Percentiles rank a stretch among this genome's conserved stretches.
phyloP scores from a whole-genome alignment of 2,888 invertebrate genomes.

The Euplexia lucipara region DNA sequence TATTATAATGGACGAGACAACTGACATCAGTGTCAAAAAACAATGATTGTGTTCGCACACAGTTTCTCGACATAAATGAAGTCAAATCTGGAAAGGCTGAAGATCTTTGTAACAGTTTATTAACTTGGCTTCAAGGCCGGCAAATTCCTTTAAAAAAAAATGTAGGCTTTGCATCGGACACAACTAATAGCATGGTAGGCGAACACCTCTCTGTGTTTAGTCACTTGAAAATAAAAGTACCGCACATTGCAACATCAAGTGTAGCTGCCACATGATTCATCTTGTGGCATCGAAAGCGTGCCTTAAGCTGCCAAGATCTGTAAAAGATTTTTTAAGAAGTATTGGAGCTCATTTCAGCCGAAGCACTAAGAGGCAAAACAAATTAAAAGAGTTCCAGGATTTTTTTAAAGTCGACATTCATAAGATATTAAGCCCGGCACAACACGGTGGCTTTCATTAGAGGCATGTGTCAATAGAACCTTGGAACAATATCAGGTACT shows the following conservation, averaged over 20 bases:
- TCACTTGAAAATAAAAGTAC: background rate
- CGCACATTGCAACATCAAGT: slow-evolving; percentile 60
- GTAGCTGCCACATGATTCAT: slow-evolving; percentile 72
- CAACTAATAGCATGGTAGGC: slow-evolving; percentile 15
- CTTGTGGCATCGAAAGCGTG: slow-evolving; percentile 71
- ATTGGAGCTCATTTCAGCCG: slow-evolving; percentile 16
- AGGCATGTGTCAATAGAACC: slow-evolving; percentile 15
- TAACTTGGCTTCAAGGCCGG: background rate
- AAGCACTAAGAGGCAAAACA: slow-evolving; percentile 1
- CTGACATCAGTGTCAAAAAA: too few relatives aligned
- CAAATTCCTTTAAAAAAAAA: background rate
- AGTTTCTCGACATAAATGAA: slow-evolving; percentile 4
- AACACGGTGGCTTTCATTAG: slow-evolving; percentile 10
- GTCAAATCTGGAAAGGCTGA: slow-evolving; percentile 7
- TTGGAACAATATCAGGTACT: slow-evolving; percentile 23
- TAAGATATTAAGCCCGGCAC: slow-evolving; percentile 8
- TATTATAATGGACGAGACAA: background rate
- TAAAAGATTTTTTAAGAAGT: slow-evolving; percentile 67
- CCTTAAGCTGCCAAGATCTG: slow-evolving; percentile 66
- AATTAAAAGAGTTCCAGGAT: slow-evolving; percentile 3
- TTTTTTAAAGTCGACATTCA: background rate
- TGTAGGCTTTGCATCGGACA: slow-evolving; percentile 2
- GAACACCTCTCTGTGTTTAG: background rate
- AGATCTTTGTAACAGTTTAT: slow-evolving; percentile 1
- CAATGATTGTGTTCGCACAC: slow-evolving; percentile 11